Evolutionary conservation across 1,140 invertebrate species (phyloP), one percentile per base, ranked within the genome.

Genomic region (Lepidostoma basale): DNA sequence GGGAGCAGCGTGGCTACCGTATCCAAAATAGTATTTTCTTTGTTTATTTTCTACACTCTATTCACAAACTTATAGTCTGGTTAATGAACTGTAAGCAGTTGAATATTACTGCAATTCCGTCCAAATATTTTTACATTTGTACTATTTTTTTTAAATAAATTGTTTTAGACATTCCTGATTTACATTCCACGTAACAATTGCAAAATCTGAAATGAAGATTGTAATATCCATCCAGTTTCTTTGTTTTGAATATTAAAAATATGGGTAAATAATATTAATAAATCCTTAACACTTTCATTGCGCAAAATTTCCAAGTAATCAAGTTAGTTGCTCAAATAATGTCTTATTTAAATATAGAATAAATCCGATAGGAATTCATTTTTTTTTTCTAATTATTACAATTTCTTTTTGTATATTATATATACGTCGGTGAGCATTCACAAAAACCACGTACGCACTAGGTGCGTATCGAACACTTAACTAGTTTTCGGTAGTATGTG

Each of bases 1-100:
- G 77, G 79, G 4, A 79, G 81, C 44, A 66, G 30, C 18, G 30
- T 47, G 9, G n/a, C 45, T 28, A 26, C 40, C 10, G 14, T 59
- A 12, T 67, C 64, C 1, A 16, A 18, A 47, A 49, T 45, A 52
- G 18, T 64, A 18, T 23, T 60, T 3, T 42, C 39, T 4, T 18
- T 60, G 22, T 42, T 26, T 22, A 42, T 60, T 0, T 23, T 60
- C 1, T 60, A 23, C 2, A 60, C 23, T 26, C 42, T 60, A 25
- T 9, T 56, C 6, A 33, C 10, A 23, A 49, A 49, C 22, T 49
- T 49, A 49, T 49, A 49, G 22, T 49, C 45, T 22, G 18, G n/a
- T 23, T 22, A 9, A 26, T 12, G 18, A 25, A 23, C 18, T 58
- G 10, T 14, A 10, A 16, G 14, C 10, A 33, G 14, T 58, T 33